These are phyloP conservation scores for Peromyscus maniculatus DNA, from an alignment of 2,113 vertebrate genomes.

Conservation along the genomic window DNA sequence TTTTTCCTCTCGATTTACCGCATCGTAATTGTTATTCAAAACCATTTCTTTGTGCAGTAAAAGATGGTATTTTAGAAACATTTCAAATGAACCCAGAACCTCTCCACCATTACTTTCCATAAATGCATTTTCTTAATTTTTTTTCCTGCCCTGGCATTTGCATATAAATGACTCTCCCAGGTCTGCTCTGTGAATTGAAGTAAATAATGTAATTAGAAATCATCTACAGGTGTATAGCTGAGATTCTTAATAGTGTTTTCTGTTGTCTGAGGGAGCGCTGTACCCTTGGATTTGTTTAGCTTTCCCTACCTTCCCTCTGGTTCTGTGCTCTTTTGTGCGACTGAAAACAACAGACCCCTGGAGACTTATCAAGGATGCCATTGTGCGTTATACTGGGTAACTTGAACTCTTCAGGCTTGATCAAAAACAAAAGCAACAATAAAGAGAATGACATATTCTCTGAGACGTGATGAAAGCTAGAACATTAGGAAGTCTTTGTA, in stretches of 20 bases:
- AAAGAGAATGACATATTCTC: conserved; percentile 62
- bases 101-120: conserved; percentile 23
- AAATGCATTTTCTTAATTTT: conserved; percentile 69
- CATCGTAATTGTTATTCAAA: conserved; percentile 64
- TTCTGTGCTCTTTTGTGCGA: conserved; percentile 74
- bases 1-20: conserved; percentile 49
- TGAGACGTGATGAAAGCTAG: conserved; percentile 65
- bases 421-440: conserved; percentile 60
- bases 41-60: conserved; percentile 60
- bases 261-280: conserved; percentile 49
- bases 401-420: conserved; percentile 65
- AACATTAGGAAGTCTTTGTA: conserved; percentile 61
- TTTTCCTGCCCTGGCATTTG: conserved; percentile 69
- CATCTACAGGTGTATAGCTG: conserved; percentile 54
- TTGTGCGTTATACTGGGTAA: conserved; percentile 66
- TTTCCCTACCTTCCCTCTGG: conserved; percentile 45
- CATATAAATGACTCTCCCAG: conserved; percentile 79
- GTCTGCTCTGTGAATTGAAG: conserved; percentile 71
- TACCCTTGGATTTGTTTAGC: conserved; percentile 61
- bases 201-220: conserved; percentile 81
- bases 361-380: conserved; percentile 81
- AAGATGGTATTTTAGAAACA: conserved; percentile 64
- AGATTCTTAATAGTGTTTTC: conserved; percentile 62
- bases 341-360: conserved; percentile 72
- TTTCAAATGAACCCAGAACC: conserved; percentile 41